These are phyloP conservation scores for Buceros bicornis DNA, from an alignment of 2,797 vertebrate genomes.

Conservation along the genomic window DNA sequence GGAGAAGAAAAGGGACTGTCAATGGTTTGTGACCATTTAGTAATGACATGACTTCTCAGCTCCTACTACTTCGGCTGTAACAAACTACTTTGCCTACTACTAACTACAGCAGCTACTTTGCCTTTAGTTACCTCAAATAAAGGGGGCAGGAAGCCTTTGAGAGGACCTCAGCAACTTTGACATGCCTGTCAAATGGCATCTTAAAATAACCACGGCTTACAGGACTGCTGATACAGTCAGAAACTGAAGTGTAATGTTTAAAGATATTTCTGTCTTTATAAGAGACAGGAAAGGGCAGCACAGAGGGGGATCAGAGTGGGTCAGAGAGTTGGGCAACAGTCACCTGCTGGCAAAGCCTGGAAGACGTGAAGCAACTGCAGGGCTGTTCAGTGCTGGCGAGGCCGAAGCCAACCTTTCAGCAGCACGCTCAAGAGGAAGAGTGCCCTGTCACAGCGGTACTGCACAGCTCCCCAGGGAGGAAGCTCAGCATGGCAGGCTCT, in stretches of 20 bases:
- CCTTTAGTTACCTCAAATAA: neutral
- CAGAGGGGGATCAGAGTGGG: rapidly evolving
- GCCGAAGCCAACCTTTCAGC: neutral
- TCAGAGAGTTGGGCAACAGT: neutral
- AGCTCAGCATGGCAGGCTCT: neutral
- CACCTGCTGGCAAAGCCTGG: neutral
- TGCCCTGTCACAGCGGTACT: neutral
- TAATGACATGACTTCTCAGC: neutral
- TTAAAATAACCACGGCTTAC: neutral
- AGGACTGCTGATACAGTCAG: neutral
- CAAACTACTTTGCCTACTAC: no score
- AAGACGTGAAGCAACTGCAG: neutral
- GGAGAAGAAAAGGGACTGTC: neutral
- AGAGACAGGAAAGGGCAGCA: neutral
- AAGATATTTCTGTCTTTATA: neutral
- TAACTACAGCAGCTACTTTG: neutral
- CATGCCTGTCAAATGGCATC: neutral
- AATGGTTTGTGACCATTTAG: neutral
- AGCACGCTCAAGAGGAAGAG: rapidly evolving
- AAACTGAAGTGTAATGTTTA: neutral
- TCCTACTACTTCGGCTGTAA: neutral
- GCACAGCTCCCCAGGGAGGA: neutral
- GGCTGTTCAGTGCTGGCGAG: neutral
- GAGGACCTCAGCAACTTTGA: neutral
- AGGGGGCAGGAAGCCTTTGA: neutral